Conservation (phyloP, 1,140 invertebrate genomes). For the Pseudomyrmex dendroicus region DNA sequence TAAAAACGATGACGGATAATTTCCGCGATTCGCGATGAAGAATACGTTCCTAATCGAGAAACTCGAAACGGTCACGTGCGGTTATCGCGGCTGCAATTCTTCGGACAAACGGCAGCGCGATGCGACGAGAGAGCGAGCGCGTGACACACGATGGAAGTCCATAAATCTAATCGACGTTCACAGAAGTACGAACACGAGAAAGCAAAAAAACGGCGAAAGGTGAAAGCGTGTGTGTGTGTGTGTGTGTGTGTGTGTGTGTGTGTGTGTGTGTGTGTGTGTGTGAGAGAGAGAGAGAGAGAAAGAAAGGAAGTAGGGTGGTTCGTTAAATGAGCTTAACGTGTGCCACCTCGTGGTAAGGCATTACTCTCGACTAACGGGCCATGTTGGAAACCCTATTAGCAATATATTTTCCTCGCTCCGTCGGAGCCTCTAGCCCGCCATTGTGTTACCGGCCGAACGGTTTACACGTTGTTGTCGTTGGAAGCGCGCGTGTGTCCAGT, state of each 20-base stretch:
- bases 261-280: slow-evolving; percentile 1
- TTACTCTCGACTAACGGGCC: slow-evolving; percentile 80
- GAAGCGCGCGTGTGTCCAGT: slow-evolving; percentile 42
- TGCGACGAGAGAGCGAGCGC: slow-evolving; percentile 49
- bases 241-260: neutral
- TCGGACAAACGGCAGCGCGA: slow-evolving; percentile 18
- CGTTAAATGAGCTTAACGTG: slow-evolving; percentile 78
- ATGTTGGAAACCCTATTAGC: slow-evolving; percentile 80
- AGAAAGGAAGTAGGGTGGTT: slow-evolving; percentile 55
- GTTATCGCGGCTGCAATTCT: slow-evolving; percentile 49
- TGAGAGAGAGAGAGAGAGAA: slow-evolving; percentile 7
- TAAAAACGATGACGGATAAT: slow-evolving; percentile 31
- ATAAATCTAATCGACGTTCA: slow-evolving; percentile 66
- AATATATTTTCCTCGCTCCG: slow-evolving; percentile 80
- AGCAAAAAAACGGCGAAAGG: slow-evolving; percentile 33
- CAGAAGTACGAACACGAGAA: slow-evolving; percentile 41
- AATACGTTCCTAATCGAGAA: slow-evolving; percentile 51
- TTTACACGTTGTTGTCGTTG: slow-evolving; percentile 77
- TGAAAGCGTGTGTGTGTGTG: slow-evolving; percentile 7
- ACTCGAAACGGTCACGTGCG: slow-evolving; percentile 52
- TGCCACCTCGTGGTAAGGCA: slow-evolving; percentile 75
- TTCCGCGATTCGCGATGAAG: slow-evolving; percentile 41
- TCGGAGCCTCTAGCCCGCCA: slow-evolving; percentile 66
- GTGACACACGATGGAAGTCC: slow-evolving; percentile 60
- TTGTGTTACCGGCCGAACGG: slow-evolving; percentile 65